These are phyloP conservation scores for Leucophenga maculata DNA, from an alignment of 2,888 invertebrate genomes.

Conservation along the genomic window DNA sequence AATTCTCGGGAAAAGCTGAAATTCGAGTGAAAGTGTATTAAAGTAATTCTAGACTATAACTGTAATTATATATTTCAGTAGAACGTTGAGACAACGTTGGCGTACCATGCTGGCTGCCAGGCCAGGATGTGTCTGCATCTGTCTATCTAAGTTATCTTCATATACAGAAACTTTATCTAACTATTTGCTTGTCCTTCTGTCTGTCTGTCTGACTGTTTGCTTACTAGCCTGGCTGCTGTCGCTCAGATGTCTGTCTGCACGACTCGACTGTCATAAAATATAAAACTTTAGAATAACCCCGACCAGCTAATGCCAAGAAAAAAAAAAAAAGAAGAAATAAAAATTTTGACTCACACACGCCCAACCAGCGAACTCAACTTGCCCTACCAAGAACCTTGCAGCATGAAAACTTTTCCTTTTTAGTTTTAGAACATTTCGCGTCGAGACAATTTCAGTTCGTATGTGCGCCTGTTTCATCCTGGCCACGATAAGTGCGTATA, in stretches of 20 bases:
- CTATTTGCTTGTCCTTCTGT: slow-evolving; percentile 28
- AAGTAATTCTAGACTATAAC: slow-evolving; percentile 47
- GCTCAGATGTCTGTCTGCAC: slow-evolving; percentile 24
- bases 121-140: not conserved
- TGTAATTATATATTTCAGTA: slow-evolving; percentile 57
- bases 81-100: slow-evolving; percentile 13
- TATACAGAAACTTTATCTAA: slow-evolving; percentile 17
- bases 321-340: not conserved
- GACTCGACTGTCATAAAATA: slow-evolving; percentile 58
- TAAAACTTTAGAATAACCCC: slow-evolving; percentile 50
- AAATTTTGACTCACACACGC: not conserved
- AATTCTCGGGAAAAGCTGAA: not conserved
- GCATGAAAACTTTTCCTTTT: slow-evolving; percentile 9
- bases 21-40: slow-evolving; percentile 60
- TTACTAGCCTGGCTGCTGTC: slow-evolving; percentile 26
- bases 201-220: slow-evolving; percentile 28
- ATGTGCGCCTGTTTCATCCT: slow-evolving; percentile 18
- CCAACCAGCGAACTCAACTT: slow-evolving; percentile 21
- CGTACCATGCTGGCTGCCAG: slow-evolving; percentile 32
- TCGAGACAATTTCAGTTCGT: slow-evolving; percentile 5
- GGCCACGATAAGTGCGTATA: slow-evolving; percentile 6
- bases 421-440: slow-evolving; percentile 1
- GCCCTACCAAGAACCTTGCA: not conserved
- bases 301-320: not conserved
- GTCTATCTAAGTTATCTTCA: slow-evolving; percentile 11